Evolutionary conservation across 1,140 invertebrate species (phyloP).

Genomic region (Hyles euphorbiae): DNA sequence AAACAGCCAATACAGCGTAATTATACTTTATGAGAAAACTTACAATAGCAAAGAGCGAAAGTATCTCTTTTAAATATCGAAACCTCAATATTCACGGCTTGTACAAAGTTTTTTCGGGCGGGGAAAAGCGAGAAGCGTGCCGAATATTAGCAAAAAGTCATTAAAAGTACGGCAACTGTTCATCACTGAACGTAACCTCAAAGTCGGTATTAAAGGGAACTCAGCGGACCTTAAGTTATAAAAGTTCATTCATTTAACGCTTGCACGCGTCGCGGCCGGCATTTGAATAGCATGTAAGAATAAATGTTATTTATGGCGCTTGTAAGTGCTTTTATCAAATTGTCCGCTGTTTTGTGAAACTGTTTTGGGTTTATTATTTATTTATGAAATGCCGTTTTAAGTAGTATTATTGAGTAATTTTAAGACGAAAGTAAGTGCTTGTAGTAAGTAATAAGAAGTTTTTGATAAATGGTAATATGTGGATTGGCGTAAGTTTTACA

Average conservation of each 20-base stretch:
- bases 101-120: slow-evolving; percentile 42
- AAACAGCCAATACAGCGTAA: not conserved
- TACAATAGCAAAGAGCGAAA: slow-evolving; percentile 9
- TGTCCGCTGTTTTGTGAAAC: not conserved
- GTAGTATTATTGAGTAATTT: no score
- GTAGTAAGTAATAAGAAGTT: no score
- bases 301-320: slow-evolving; percentile 12
- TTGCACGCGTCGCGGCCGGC: slow-evolving; percentile 46
- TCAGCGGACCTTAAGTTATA: slow-evolving; percentile 61
- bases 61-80: slow-evolving; percentile 19
- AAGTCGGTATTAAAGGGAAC: slow-evolving; percentile 66
- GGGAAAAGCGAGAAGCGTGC: slow-evolving; percentile 35
- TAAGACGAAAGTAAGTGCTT: no score
- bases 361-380: not conserved
- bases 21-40: slow-evolving; percentile 11
- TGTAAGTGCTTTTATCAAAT: slow-evolving; percentile 1
- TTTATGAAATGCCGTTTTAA: no score
- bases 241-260: slow-evolving; percentile 74
- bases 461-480: no score
- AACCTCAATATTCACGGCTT: slow-evolving; percentile 31
- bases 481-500: no score
- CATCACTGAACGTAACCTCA: slow-evolving; percentile 56
- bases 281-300: slow-evolving; percentile 31
- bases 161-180: slow-evolving; percentile 69
- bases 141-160: slow-evolving; percentile 72